Percentiles rank a stretch among this genome's conserved stretches.
Evolutionary conservation across 2,113 vertebrate genomes (phyloP).

Genomic region (Ahaetulla prasina): DNA sequence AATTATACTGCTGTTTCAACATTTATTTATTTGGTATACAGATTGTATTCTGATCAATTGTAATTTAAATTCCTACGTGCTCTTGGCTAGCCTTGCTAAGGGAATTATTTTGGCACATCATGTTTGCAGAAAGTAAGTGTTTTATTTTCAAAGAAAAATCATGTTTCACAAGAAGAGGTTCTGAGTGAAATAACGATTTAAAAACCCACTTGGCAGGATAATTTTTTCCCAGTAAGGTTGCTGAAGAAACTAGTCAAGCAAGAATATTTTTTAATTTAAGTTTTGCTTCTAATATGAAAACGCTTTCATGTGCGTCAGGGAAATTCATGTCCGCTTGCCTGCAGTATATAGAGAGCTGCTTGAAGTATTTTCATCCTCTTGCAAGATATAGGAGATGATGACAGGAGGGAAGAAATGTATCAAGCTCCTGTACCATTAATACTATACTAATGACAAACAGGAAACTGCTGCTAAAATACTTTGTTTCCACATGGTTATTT

Average conservation of each 20-base stretch:
- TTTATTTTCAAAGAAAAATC: conserved; percentile 42
- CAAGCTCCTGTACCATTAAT: not conserved
- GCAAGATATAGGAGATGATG: not conserved
- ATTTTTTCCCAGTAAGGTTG: conserved; percentile 32
- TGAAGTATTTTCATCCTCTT: not conserved
- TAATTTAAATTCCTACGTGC: conserved; percentile 37
- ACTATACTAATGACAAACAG: not conserved
- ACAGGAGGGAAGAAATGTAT: not conserved
- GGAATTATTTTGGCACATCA: conserved; percentile 21
- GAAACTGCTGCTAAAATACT: not conserved
- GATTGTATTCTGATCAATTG: conserved; percentile 27
- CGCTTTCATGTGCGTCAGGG: not conserved
- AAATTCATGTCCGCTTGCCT: conserved; percentile 1
- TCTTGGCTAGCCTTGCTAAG: conserved; percentile 14
- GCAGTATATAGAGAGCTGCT: not conserved
- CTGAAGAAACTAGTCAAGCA: conserved; percentile 30
- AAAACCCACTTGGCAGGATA: conserved; percentile 31
- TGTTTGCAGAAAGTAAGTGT: conserved; percentile 31
- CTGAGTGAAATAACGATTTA: conserved; percentile 38
- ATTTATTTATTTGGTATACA: conserved; percentile 30
- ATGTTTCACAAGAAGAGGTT: conserved; percentile 42
- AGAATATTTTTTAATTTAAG: conserved; percentile 33
- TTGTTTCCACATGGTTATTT: not conserved
- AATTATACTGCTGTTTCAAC: conserved; percentile 48
- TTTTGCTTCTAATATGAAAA: conserved; percentile 11